These are phyloP conservation scores for Pyrrhosoma nymphula DNA, from an alignment of 2,888 invertebrate genomes.

Conservation along the genomic window DNA sequence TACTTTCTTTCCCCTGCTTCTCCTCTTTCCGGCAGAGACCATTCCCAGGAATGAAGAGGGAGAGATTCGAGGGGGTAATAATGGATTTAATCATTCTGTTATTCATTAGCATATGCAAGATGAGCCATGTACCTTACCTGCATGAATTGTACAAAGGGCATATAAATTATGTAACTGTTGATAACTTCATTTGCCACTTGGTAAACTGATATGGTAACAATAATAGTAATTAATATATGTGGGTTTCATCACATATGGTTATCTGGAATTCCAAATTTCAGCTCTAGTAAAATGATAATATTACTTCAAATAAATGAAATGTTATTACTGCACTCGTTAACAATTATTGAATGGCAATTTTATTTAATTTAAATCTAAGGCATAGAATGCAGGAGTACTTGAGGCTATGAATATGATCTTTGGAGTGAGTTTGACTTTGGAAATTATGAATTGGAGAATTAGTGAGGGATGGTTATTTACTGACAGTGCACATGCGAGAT, in stretches of 20 bases:
- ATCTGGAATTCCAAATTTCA: too few species aligned
- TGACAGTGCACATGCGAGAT: too few species aligned
- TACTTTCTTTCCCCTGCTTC: slow-evolving; percentile 62
- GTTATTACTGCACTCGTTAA: too few species aligned
- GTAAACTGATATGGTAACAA: background rate
- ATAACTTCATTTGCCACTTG: background rate
- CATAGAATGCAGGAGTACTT: too few species aligned
- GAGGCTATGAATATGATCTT: background rate
- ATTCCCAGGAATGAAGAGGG: slow-evolving; percentile 80
- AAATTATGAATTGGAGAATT: too few species aligned
- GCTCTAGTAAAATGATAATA: too few species aligned
- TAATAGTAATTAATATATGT: too few species aligned
- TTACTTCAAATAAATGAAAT: too few species aligned
- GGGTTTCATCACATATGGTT: too few species aligned
- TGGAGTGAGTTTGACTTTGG: background rate
- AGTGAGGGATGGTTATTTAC: too few species aligned
- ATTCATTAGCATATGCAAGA: slow-evolving; percentile 15
- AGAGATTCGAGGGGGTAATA: slow-evolving; percentile 81
- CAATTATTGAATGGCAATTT: too few species aligned
- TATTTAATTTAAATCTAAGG: too few species aligned
- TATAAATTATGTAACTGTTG: background rate
- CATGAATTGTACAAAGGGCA: slow-evolving; percentile 26
- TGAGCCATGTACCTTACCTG: background rate
- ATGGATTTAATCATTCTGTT: slow-evolving; percentile 66
- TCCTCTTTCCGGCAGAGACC: slow-evolving; percentile 76